Evolutionary conservation across 2,888 invertebrate genomes (phyloP).

Genomic region (Frankliniella fusca): DNA sequence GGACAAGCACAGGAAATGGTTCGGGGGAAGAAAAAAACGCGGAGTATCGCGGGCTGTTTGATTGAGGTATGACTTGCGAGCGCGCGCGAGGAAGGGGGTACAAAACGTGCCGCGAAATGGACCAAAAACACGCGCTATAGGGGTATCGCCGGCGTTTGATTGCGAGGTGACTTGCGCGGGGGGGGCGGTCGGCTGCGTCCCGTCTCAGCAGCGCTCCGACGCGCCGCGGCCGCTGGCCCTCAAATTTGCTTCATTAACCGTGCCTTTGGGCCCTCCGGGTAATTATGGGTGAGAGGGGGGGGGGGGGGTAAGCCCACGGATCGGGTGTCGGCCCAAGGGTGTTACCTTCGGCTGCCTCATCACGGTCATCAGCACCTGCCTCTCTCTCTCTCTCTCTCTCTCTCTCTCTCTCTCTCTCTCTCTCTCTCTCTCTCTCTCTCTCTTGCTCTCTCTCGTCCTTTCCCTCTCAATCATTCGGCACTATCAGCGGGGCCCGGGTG

Average conservation of each 20-base stretch:
- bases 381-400: conserved; percentile 42
- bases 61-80: too few relatives aligned
- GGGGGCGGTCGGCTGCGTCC: background rate
- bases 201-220: background rate
- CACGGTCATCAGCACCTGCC: background rate
- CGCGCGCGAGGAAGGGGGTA: too few relatives aligned
- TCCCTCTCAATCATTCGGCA: conserved; percentile 19
- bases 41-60: too few relatives aligned
- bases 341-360: background rate
- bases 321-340: background rate
- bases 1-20: too few relatives aligned
- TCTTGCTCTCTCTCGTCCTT: conserved; percentile 31
- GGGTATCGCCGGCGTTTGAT: too few relatives aligned
- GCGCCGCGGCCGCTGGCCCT: background rate
- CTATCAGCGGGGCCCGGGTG: too few relatives aligned
- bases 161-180: background rate
- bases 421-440: conserved; percentile 32
- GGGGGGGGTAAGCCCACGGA: background rate
- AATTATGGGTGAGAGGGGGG: too few relatives aligned
- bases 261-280: background rate
- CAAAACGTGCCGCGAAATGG: too few relatives aligned
- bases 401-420: conserved; percentile 37
- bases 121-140: too few relatives aligned
- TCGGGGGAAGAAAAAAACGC: too few relatives aligned
- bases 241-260: conserved; percentile 4